Evolutionary conservation across 2,113 vertebrate genomes (phyloP).

Genomic region (Mus musculus): DNA sequence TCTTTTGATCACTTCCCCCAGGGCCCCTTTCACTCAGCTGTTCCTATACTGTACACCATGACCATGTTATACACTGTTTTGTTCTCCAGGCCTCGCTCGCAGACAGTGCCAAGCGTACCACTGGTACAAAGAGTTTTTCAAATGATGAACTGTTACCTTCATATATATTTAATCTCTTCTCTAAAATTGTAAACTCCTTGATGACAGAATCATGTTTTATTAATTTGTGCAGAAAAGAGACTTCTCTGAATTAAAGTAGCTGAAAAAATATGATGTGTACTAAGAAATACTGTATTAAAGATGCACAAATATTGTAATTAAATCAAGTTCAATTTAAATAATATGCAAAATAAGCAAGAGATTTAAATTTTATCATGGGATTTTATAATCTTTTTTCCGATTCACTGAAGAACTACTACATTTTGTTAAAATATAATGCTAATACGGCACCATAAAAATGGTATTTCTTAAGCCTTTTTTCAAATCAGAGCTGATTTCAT

Average conservation of each 20-base stretch:
- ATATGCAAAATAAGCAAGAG: conserved; percentile 33
- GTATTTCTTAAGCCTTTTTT: conserved; percentile 39
- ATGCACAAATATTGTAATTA: conserved; percentile 40
- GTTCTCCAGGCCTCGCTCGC: not conserved
- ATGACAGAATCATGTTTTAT: conserved; percentile 16
- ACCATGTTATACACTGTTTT: fast-evolving
- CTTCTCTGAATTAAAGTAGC: conserved; percentile 11
- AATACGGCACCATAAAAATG: not conserved
- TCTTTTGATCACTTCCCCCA: not conserved
- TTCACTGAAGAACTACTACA: conserved; percentile 25
- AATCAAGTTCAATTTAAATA: conserved; percentile 19
- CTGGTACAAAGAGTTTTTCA: not conserved
- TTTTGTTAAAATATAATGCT: conserved; percentile 17
- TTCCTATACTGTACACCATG: not conserved
- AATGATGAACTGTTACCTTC: not conserved
- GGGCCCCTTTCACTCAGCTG: not conserved
- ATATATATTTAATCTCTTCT: not conserved
- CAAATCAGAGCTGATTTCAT: conserved; percentile 45
- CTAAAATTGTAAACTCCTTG: conserved; percentile 18
- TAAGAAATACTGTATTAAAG: conserved; percentile 35
- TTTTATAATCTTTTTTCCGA: conserved; percentile 40
- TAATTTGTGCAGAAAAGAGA: not conserved
- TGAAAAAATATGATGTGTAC: conserved; percentile 7
- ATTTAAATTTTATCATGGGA: conserved; percentile 9
- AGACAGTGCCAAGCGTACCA: not conserved